Conservation (phyloP, 2,113 vertebrate species). For the Cyphomyrus plagiostoma region DNA sequence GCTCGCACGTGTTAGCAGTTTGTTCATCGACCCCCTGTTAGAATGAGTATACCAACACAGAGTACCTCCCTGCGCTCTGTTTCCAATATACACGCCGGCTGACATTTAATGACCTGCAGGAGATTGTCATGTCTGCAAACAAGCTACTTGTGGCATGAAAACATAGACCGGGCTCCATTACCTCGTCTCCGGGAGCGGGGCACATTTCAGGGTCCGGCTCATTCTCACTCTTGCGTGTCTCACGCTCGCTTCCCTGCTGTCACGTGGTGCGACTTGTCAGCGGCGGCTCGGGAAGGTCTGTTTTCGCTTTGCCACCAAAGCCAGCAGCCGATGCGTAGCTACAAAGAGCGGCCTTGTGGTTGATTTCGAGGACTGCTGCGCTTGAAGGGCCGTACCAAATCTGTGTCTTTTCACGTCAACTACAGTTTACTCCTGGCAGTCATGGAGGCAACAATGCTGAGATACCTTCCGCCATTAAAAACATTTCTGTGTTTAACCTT, state of each 20-base stretch:
- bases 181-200: background rate
- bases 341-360: too few species aligned
- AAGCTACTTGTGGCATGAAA: conserved; percentile 37
- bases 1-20: background rate
- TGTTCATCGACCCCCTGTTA: conserved; percentile 33
- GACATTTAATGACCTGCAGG: conserved; percentile 42
- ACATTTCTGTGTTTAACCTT: background rate
- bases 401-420: background rate
- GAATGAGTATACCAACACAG: conserved; percentile 50
- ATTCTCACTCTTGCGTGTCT: conserved; percentile 16
- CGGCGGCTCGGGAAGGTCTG: conserved; percentile 38
- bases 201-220: conserved; percentile 22
- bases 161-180: conserved; percentile 24
- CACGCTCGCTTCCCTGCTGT: conserved; percentile 25
- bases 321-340: conserved; percentile 35
- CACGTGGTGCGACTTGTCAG: conserved; percentile 10
- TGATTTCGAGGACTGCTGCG: background rate
- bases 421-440: background rate
- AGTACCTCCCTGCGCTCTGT: conserved; percentile 41
- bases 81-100: conserved; percentile 39
- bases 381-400: background rate
- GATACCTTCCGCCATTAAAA: background rate
- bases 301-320: conserved; percentile 49
- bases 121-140: conserved; percentile 47
- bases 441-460: background rate